A percentile compares a stretch with the other conserved stretches of the same genome.
Conservation (phyloP, 2,888 invertebrate genomes). For the Trichogramma dendrolimi region DNA sequence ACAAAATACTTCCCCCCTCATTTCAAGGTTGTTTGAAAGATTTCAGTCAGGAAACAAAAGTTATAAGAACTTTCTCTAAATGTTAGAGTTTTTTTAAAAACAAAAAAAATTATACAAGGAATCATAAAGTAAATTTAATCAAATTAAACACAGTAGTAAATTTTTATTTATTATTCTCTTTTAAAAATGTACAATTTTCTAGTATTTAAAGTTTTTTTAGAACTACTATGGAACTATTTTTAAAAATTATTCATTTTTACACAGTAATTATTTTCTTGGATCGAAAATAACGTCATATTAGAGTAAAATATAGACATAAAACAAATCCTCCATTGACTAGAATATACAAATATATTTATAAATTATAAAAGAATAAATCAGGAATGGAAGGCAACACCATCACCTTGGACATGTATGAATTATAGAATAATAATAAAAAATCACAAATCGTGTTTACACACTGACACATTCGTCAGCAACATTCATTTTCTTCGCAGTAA, state of each 20-base stretch:
- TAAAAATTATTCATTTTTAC: slow-evolving; percentile 45
- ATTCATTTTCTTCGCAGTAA: background rate
- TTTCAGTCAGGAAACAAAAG: background rate
- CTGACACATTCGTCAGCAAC: slow-evolving; percentile 2
- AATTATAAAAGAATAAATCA: slow-evolving; percentile 6
- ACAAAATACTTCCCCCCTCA: too few species aligned
- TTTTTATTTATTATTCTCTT: slow-evolving; percentile 38
- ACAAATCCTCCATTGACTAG: slow-evolving; percentile 52
- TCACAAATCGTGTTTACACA: slow-evolving; percentile 2
- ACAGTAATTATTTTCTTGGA: slow-evolving; percentile 46
- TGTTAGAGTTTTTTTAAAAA: slow-evolving; percentile 49
- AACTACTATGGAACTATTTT: slow-evolving; percentile 49
- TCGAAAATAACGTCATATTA: slow-evolving; percentile 18
- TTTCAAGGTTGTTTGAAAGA: too few species aligned
- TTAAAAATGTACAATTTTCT: slow-evolving; percentile 52
- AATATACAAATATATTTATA: slow-evolving; percentile 35
- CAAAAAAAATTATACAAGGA: slow-evolving; percentile 46
- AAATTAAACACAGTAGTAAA: background rate
- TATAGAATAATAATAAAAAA: background rate
- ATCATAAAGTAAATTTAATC: slow-evolving; percentile 45
- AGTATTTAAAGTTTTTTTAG: slow-evolving; percentile 42
- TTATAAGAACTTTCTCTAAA: slow-evolving; percentile 33
- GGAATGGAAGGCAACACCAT: slow-evolving; percentile 43
- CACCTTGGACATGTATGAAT: slow-evolving; percentile 37
- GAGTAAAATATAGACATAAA: slow-evolving; percentile 39